Conservation (phyloP, 2,797 vertebrate genomes). For the Gymnopithys bicolor region DNA sequence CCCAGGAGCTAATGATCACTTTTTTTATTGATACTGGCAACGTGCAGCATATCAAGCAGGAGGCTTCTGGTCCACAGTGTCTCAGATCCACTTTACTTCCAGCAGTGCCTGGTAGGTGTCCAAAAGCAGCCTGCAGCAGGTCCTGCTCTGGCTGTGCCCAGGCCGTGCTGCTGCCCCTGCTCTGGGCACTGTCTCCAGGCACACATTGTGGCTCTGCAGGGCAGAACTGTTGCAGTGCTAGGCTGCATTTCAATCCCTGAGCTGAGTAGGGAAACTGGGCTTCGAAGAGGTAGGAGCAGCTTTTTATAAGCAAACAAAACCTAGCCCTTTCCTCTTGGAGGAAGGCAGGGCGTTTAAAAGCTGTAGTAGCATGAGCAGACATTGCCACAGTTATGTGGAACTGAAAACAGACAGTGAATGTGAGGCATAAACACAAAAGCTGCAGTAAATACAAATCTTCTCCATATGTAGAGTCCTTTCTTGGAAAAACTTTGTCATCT, state of each 20-base stretch:
- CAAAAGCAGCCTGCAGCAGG: not conserved
- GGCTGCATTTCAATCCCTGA: not conserved
- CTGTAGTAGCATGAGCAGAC: not conserved
- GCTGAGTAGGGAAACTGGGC: not conserved
- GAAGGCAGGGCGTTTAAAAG: not conserved
- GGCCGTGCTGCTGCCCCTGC: not conserved
- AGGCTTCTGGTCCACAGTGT: not conserved
- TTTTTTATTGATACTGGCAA: not conserved
- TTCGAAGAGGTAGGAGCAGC: not conserved
- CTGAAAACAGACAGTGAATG: not conserved
- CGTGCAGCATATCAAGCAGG: not conserved
- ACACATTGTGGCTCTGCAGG: accelerated
- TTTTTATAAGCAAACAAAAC: not conserved
- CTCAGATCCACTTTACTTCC: not conserved
- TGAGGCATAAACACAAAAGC: not conserved
- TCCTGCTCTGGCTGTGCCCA: not conserved
- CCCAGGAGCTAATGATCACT: not conserved
- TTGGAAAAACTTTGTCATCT: not conserved
- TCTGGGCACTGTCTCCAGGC: accelerated
- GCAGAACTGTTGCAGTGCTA: not conserved
- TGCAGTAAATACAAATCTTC: not conserved
- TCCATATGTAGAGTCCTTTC: not conserved
- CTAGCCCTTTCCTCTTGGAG: not conserved
- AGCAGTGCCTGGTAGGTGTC: not conserved
- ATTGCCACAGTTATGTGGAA: not conserved